Percentiles rank a stretch among this genome's conserved stretches.
Conservation (phyloP, 2,888 invertebrate species). For the Lobophora halterata region DNA sequence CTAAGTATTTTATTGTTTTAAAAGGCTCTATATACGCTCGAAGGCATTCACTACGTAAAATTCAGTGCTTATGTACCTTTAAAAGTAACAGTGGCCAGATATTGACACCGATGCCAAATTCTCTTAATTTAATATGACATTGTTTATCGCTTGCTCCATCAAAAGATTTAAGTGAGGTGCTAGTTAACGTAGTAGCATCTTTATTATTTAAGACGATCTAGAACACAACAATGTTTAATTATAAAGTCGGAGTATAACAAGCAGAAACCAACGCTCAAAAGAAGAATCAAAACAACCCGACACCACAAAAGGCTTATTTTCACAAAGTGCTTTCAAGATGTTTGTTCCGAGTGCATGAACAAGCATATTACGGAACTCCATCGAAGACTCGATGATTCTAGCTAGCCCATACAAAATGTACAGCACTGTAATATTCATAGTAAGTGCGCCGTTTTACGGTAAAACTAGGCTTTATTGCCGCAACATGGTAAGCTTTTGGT, state of each 20-base stretch:
- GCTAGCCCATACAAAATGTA: conserved; percentile 28
- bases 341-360: conserved; percentile 20
- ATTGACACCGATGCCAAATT: too few species aligned
- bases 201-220: neutral
- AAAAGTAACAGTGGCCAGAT: too few species aligned
- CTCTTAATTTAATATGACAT: too few species aligned
- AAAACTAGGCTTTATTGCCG: conserved; percentile 59
- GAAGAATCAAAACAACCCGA: conserved; percentile 11
- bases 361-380: conserved; percentile 22
- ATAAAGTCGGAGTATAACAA: too few species aligned
- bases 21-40: too few species aligned
- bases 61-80: too few species aligned
- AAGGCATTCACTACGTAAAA: too few species aligned
- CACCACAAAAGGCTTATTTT: conserved; percentile 18
- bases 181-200: neutral
- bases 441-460: conserved; percentile 41
- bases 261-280: conserved; percentile 7
- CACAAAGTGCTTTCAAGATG: conserved; percentile 22
- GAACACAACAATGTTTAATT: too few species aligned
- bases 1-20: too few species aligned
- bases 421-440: conserved; percentile 29
- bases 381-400: conserved; percentile 28
- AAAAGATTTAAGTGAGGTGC: too few species aligned
- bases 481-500: conserved; percentile 47
- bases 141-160: too few species aligned